These are phyloP conservation scores for Nothobranchius furzeri DNA, from an alignment of 2,113 vertebrate species.

Conservation along the genomic window DNA sequence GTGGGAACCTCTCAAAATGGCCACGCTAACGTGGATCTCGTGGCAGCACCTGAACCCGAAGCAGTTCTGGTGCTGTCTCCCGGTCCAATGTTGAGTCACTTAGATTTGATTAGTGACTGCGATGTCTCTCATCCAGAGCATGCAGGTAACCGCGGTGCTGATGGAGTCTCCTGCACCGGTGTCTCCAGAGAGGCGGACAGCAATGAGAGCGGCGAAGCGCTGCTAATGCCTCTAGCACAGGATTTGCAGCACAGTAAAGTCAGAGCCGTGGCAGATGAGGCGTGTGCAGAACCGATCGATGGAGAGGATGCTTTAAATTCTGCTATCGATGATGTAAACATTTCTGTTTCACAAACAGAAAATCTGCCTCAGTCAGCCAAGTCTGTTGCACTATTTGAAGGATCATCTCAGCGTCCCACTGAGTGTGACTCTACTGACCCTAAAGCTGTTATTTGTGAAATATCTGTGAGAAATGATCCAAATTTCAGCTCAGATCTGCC, in stretches of 20 bases:
- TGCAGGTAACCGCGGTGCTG: constrained; percentile 22
- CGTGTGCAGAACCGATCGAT: constrained; percentile 1
- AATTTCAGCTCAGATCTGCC: constrained; percentile 30
- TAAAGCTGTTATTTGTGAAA: constrained; percentile 33
- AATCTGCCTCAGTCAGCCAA: constrained; percentile 9
- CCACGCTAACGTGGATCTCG: constrained; percentile 14
- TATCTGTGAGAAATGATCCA: constrained; percentile 42
- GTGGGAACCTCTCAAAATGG: constrained; percentile 23
- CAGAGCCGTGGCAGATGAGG: constrained; percentile 11
- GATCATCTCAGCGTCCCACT: constrained; percentile 15
- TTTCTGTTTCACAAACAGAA: constrained; percentile 14
- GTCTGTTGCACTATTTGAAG: constrained; percentile 17
- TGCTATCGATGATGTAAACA: constrained; percentile 11
- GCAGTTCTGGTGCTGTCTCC: constrained; percentile 49
- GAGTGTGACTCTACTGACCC: constrained; percentile 15
- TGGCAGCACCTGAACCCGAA: constrained; percentile 1
- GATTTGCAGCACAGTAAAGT: constrained; percentile 6
- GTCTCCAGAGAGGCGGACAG: constrained; percentile 32
- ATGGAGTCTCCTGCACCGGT: constrained; percentile 25
- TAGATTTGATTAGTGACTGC: constrained; percentile 64
- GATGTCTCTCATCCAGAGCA: constrained; percentile 55
- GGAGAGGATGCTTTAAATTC: constrained; percentile 13
- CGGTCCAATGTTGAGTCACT: constrained; percentile 75
- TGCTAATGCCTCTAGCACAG: constrained; percentile 16
- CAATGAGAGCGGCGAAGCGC: constrained; percentile 31